Conservation (phyloP, 2,888 invertebrate genomes). For the Pterobdella sp. region DNA sequence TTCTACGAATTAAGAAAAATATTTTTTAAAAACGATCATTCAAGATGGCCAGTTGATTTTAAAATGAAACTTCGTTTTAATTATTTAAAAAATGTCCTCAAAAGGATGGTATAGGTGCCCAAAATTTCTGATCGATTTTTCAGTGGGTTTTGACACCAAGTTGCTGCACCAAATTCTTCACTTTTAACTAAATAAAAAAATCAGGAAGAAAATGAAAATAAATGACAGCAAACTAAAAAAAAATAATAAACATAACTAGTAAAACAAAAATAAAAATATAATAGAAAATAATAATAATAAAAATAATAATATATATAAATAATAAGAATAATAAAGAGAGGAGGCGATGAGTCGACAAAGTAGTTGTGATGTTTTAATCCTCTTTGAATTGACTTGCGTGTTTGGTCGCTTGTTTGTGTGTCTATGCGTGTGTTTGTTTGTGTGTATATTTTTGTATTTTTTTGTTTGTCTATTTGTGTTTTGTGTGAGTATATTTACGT, state of each 20-base stretch:
- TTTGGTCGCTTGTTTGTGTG: background rate
- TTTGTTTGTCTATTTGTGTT: no score
- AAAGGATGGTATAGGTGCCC: no score
- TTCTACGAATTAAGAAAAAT: no score
- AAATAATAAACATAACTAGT: background rate
- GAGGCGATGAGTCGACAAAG: constrained; percentile 15
- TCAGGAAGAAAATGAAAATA: background rate
- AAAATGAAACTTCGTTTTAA: no score
- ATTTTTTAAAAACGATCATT: no score
- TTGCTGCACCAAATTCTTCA: no score
- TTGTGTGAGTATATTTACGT: no score
- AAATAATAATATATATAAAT: background rate
- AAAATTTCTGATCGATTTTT: no score
- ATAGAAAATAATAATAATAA: background rate
- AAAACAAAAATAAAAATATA: background rate
- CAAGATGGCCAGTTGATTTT: no score
- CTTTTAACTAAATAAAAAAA: no score
- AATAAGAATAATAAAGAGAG: background rate
- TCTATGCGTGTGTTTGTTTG: background rate
- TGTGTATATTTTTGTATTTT: background rate
- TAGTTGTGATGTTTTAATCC: constrained; percentile 15
- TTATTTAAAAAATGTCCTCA: no score
- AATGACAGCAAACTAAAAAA: background rate
- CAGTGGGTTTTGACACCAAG: no score
- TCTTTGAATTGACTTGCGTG: background rate